These are phyloP conservation scores for Diabrotica virgifera DNA, from an alignment of 1,140 invertebrate genomes.

Conservation along the genomic window DNA sequence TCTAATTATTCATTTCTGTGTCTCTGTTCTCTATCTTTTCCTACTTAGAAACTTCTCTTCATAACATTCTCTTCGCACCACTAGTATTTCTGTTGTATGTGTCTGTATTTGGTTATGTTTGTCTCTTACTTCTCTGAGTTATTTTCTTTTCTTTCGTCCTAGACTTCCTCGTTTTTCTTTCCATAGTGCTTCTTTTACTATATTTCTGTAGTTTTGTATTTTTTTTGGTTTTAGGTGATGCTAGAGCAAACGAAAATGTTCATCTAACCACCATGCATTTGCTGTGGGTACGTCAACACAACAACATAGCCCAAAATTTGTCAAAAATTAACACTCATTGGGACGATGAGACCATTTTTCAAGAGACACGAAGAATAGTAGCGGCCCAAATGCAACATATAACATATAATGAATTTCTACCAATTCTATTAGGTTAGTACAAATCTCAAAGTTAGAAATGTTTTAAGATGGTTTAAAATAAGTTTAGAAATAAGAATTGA, in stretches of 20 bases:
- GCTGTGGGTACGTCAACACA: conserved; percentile 81
- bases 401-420: conserved; percentile 84
- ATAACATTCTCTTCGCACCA: too few relatives aligned
- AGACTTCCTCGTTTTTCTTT: not conserved
- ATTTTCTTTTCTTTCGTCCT: not conserved
- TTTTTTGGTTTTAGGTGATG: conserved; percentile 60
- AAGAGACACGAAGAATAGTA: conserved; percentile 78
- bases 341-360: conserved; percentile 77
- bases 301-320: conserved; percentile 66
- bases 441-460: not conserved
- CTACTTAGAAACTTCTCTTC: too few relatives aligned
- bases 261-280: conserved; percentile 81
- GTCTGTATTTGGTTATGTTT: too few relatives aligned
- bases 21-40: too few relatives aligned
- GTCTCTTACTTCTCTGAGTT: not conserved
- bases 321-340: conserved; percentile 71
- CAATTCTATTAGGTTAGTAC: conserved; percentile 68
- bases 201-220: not conserved
- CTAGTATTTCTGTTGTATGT: too few relatives aligned
- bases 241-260: conserved; percentile 76
- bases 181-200: not conserved
- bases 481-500: too few relatives aligned
- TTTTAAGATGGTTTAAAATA: too few relatives aligned
- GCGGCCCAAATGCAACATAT: conserved; percentile 83
- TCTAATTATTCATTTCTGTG: too few relatives aligned